Evolutionary conservation across 2,113 vertebrate genomes (phyloP), one percentile per base, ranked within the genome.

Genomic region (Pristiophorus japonicus): DNA sequence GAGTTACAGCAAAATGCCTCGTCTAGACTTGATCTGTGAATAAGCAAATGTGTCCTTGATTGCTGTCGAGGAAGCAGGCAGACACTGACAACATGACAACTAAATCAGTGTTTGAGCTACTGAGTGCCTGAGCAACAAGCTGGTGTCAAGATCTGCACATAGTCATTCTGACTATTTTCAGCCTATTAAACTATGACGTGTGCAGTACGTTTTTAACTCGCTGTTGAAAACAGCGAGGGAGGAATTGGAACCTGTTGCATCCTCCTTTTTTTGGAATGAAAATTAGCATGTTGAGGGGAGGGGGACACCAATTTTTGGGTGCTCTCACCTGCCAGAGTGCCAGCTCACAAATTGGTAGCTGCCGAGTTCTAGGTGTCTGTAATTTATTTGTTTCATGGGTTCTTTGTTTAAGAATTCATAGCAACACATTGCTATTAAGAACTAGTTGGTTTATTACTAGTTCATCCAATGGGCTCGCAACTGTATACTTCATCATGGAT

Each of bases 61-160:
- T 65, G 47, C 65, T 93, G 34, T 42, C 65, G 62, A 38, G 34
- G 62, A 93, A 63, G 59, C 47, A 93, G 62, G 65, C 30, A 93
- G 62, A n/a, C 90, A 93, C 59, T 93, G 62, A 93, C 90, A 93
- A 93, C 16, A 38, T 93, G 90, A 93, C 90, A 65, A 65, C 90
- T 65, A 93, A 93, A 93, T 93, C 90, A 93, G 59, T 38, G 1
- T 65, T 63, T 2, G n/a, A 65, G 88, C 34, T 24, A 24, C 90
- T 22, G 62, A 93, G 90, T 93, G 16, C 20, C 90, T 93, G 59
- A 38, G 7, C 62, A 93, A 93, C 90, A 38, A 93, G 62, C 90
- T 93, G 90, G 90, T 20, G 34, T 65, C n/a, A 38, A 93, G 55
- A 65, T 93, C 62, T 42, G n/a, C 47, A 65, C 90, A 93, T 27